A percentile compares a stretch with the other conserved stretches of the same genome.
Evolutionary conservation across 1,140 invertebrate genomes (phyloP).

Genomic region (Euura lappo): DNA sequence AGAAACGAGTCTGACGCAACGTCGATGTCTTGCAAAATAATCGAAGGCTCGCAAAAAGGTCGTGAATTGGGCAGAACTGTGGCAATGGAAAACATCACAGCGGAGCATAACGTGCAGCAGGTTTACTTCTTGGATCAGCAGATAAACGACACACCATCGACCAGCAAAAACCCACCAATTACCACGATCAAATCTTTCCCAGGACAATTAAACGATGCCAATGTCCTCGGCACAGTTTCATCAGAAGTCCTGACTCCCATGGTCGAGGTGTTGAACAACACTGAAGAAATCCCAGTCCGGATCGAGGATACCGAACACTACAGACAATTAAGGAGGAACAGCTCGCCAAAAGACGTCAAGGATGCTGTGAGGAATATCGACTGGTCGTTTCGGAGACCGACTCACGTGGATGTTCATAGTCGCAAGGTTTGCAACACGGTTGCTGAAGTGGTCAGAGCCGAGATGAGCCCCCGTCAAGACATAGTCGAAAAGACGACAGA

Average conservation of each 20-base stretch:
- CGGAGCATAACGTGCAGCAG: not conserved
- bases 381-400: constrained; percentile 12
- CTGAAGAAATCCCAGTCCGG: not conserved
- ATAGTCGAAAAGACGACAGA: constrained; percentile 20
- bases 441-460: not conserved
- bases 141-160: not conserved
- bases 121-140: not conserved
- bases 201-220: not conserved
- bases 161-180: not conserved
- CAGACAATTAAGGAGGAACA: not conserved
- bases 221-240: not conserved
- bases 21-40: not conserved
- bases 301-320: not conserved
- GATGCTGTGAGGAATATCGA: constrained; percentile 15
- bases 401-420: not conserved
- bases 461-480: not conserved
- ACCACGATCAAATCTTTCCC: not conserved
- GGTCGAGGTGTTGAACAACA: not conserved
- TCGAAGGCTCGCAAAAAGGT: constrained; percentile 12
- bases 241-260: not conserved
- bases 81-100: constrained; percentile 5
- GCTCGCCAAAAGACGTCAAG: not conserved
- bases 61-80: not conserved
- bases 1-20: not conserved
- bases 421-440: not conserved